Base-by-base conservation (phyloP, 2,113 vertebrate species). In the Amphiprion percula region DNA sequence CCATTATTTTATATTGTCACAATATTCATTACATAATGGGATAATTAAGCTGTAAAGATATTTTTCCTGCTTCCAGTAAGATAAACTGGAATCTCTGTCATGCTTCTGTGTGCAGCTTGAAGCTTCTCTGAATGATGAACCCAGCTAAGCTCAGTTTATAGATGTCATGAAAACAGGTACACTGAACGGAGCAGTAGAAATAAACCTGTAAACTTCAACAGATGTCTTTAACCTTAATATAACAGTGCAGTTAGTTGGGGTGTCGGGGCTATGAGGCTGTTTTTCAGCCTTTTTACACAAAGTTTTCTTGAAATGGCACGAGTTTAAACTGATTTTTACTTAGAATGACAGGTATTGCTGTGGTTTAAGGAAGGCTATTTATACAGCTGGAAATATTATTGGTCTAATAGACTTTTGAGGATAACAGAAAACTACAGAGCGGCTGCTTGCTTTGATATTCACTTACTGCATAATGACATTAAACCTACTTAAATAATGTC, bases 101-200 rank as follows among this genome's bases (percentile, higher is more conserved):
- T 17, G n/a, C 47, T 30, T 4, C 37, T 41, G 39, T 41, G 41
- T 63, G 52, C 10, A 65, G 14, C 19, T 47, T 49, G 37, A 49
- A 15, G 53, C 39, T 33, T 12, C 15, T 56, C 21, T 56, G 12
- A 49, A 28, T 26, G 55, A 62, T 41, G 37, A 39, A 49, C 10
- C 19, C 37, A 23, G 46, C 60, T 64, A 7, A 46, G 53, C 50
- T 59, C 37, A 37, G 50, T 56, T 77, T 39, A 60, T 54, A 2
- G 73, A 46, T 68, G 73, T 62, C 73, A 80, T 81, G 78, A 73
- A 53, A 80, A 77, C 62, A 64, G 54, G 44, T 46, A n/a, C 24
- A 39, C 23, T 17, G 21, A 50, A 37, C 64, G 26, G 19, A 53
- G 58, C 17, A 23, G 50, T 19, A 62, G 54, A 76, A 56, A 55